Evolutionary conservation across 2,888 invertebrate genomes (phyloP), one percentile per base, ranked within the genome.

Genomic region (Leptinotarsa peninsularis): DNA sequence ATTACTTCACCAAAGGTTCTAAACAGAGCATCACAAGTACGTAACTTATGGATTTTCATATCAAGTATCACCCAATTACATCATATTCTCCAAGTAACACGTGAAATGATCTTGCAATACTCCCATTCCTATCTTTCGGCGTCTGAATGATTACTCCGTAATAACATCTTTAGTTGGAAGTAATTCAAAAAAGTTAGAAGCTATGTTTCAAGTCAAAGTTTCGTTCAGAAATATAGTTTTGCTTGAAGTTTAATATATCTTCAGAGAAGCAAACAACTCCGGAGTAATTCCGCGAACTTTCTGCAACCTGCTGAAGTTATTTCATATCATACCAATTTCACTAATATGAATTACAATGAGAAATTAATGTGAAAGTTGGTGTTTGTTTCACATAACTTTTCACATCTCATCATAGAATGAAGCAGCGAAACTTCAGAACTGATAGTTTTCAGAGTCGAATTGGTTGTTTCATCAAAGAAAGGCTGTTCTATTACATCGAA

Each of bases 261-360:
- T 58, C 63, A 66, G 68, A 71, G 66, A 73, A 56, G 71, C 77
- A 73, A 77, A 75, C 73, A 77, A 77, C 77, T 75, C 52, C 67
- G 21, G 67, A 77, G 77, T 77, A 77, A 77, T 77, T 75, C 67
- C 27, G 73, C 68, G 66, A 76, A 76, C 71, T 77, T 77, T 72
- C 71, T 72, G 72, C 73, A 77, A 77, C 77, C 75, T 77, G 77
- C 74, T 75, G 75, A 77, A 77, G 75, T 77, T 77, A 77, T 77
- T 77, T 76, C 68, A 76, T 76, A 76, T 74, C 74, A 73, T 76
- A 76, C 67, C 71, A 76, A 76, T 76, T 73, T 73, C 43, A 71
- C 70, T 71, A 75, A 71, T 75, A 77, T 74, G 66, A 74, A 74
- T 74, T 72, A 74, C 72, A 74, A 74, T 73, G 74, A 69, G 66